phyloP scores from a whole-genome alignment of 2,797 vertebrate species.

The Rousettus madagascariensis region DNA sequence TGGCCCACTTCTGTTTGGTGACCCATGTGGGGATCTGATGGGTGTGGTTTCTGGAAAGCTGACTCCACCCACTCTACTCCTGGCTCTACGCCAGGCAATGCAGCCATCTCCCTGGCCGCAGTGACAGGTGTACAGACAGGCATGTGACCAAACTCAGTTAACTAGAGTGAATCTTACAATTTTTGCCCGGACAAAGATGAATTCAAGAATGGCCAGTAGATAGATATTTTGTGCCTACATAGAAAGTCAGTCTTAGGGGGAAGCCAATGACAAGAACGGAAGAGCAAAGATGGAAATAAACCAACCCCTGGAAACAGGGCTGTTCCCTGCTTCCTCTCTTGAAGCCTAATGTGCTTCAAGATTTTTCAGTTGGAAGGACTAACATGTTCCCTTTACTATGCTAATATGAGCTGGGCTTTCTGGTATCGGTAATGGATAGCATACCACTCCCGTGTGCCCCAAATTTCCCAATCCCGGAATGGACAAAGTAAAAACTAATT shows the following conservation, averaged over 20 bases:
- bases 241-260: not conserved
- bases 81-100: not conserved
- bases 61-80: not conserved
- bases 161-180: not conserved
- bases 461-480: not conserved
- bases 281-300: not conserved
- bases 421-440: not conserved
- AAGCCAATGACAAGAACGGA: not conserved
- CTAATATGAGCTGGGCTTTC: not conserved
- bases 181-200: slow-evolving; percentile 13
- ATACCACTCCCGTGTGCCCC: not conserved
- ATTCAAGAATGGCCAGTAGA: not conserved
- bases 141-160: not conserved
- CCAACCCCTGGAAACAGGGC: not conserved
- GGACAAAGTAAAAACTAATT: not conserved
- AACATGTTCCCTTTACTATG: not conserved
- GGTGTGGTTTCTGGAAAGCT: slow-evolving; percentile 11
- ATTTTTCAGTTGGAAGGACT: not conserved
- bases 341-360: not conserved
- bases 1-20: not conserved
- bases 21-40: not conserved
- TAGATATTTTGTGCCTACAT: not conserved
- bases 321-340: not conserved
- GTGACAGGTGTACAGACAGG: not conserved
- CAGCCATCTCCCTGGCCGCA: not conserved